Base-by-base conservation (phyloP, 2,113 vertebrate genomes). In the Pelobates fuscus region DNA sequence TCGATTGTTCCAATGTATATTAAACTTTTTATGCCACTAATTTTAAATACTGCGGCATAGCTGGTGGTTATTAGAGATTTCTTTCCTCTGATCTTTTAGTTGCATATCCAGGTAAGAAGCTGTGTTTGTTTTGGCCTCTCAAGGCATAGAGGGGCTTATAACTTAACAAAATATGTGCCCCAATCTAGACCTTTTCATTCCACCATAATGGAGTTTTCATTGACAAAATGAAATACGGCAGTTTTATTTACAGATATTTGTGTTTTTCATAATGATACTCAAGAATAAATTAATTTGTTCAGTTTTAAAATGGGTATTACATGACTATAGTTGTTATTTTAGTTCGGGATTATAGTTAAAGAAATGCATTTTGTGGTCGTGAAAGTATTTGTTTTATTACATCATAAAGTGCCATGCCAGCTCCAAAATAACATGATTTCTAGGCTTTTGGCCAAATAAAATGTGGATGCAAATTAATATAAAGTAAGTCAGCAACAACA, bases 31-130 rank as follows among this genome's bases (percentile, higher is more conserved):
- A 46, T 60, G 37, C 6, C 32, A 37, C 32, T 37, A 37, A 37
- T 37, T 37, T 37, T 24, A 60, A 10, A 70, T 8, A 15, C 54
- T 70, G 29, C 41, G 17, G 32, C 32, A 37, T 5, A 37, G 15
- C 30, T 70, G 67, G 67, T 32, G 30, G 24, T 30, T 43, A 43
- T 59, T 70, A 58, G 52, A 59, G 58, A 58, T 70, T 41, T 29
- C 54, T 59, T 70, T 70, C 68, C 37, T 59, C 68, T 60, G 68
- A 70, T 60, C 55, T 70, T 30, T 55, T 43, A 55, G 55, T n/a
- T 52, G 68, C 59, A 41, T 44, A 70, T 41, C 55, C 20, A 21
- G 58, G 68, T 52, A 44, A 70, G 32, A 59, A 43, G 54, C 58
- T 59, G 58, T 59, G 68, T 59, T 59, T 70, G 58, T 37, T 18